Conservation (phyloP, 2,888 invertebrate genomes). For the Acleris laterana region DNA sequence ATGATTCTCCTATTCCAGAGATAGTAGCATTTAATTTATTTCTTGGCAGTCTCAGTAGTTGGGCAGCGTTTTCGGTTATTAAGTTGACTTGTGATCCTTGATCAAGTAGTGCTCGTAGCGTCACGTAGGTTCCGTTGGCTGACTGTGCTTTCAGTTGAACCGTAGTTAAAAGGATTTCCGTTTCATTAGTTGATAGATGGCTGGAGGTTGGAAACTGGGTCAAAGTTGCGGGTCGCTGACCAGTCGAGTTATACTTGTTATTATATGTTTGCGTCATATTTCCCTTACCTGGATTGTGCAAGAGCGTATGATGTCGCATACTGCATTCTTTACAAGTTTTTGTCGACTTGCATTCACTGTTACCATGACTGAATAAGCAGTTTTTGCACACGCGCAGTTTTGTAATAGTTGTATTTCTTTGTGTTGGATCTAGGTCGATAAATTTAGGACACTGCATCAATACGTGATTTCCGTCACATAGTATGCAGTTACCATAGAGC, state of each 20-base stretch:
- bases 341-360: constrained; percentile 10
- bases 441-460: constrained; percentile 27
- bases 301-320: constrained; percentile 8
- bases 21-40: constrained; percentile 27
- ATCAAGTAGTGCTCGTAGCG: constrained; percentile 37
- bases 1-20: constrained; percentile 28
- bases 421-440: constrained; percentile 5
- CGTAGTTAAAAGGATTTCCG: constrained; percentile 36
- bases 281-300: constrained; percentile 6
- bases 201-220: not conserved
- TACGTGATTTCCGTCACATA: constrained; percentile 20
- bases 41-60: constrained; percentile 33
- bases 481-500: constrained; percentile 6
- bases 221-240: not conserved
- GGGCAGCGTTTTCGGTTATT: constrained; percentile 38
- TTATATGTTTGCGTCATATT: not conserved
- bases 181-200: constrained; percentile 4
- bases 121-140: constrained; percentile 34
- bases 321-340: constrained; percentile 33
- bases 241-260: not conserved
- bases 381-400: constrained; percentile 30
- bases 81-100: constrained; percentile 40
- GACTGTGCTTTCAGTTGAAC: constrained; percentile 24
- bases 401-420: constrained; percentile 15
- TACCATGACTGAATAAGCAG: constrained; percentile 23